Evolutionary conservation across 2,888 invertebrate species (phyloP).

Genomic region (Drosophila koepferae): DNA sequence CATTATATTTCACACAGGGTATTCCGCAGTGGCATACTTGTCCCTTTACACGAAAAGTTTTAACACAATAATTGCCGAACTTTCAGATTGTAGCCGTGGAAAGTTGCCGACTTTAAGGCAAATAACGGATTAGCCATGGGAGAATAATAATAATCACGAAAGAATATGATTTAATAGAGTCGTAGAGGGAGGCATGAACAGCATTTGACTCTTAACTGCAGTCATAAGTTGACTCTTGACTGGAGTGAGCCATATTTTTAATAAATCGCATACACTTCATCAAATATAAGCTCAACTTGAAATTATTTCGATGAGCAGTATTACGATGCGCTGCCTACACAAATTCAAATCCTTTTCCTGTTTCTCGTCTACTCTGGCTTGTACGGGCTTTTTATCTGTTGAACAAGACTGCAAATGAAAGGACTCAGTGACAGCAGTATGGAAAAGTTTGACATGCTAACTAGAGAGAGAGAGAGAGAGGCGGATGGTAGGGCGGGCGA

Average conservation of each 20-base stretch:
- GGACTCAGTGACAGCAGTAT: conserved; percentile 58
- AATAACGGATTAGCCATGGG: conserved; percentile 21
- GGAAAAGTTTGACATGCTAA: conserved; percentile 67
- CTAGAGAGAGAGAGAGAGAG: conserved; percentile 8
- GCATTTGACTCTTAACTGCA: background rate
- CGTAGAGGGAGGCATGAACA: background rate
- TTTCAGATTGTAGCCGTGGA: conserved; percentile 24
- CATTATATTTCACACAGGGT: conserved; percentile 25
- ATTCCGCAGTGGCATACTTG: conserved; percentile 7
- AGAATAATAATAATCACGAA: background rate
- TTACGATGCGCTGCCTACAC: background rate
- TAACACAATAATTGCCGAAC: conserved; percentile 53
- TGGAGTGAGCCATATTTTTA: background rate
- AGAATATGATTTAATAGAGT: background rate
- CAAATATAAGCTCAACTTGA: conserved; percentile 11
- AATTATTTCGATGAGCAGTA: conserved; percentile 10
- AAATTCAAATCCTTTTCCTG: conserved; percentile 19
- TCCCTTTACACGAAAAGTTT: conserved; percentile 32
- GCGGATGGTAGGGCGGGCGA: background rate
- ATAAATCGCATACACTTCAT: conserved; percentile 26
- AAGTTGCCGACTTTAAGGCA: conserved; percentile 18
- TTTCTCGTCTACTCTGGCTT: background rate
- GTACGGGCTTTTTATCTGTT: conserved; percentile 36
- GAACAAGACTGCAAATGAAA: conserved; percentile 57
- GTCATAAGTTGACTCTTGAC: background rate